Conservation (phyloP, 2,113 vertebrate genomes). For the Vimba vimba region DNA sequence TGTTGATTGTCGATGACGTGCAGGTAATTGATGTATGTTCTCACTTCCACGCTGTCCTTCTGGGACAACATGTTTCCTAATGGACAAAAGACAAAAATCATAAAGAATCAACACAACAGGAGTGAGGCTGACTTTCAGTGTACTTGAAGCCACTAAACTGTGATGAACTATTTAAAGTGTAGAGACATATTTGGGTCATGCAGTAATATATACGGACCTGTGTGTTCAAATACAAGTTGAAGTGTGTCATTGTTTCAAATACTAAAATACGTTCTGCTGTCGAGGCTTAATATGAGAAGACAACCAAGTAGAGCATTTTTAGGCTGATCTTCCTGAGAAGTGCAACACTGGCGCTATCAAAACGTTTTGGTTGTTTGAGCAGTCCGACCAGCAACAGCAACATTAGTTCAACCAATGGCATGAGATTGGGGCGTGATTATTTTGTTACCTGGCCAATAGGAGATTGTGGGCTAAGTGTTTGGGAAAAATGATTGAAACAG, state of each 20-base stretch:
- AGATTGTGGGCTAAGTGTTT: neutral
- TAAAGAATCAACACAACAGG: neutral
- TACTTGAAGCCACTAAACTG: neutral
- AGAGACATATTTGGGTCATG: constrained; percentile 11
- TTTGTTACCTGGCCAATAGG: neutral
- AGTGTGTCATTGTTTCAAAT: neutral
- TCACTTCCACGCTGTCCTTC: constrained; percentile 90
- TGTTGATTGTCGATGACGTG: constrained; percentile 97
- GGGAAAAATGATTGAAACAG: neutral
- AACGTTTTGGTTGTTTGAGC: neutral
- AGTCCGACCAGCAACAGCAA: constrained; percentile 7
- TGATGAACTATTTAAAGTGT: neutral
- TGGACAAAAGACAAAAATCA: neutral
- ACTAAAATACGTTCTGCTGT: neutral
- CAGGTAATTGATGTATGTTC: constrained; percentile 85
- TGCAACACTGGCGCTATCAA: neutral
- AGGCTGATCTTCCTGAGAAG: neutral
- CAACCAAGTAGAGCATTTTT: neutral
- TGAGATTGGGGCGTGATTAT: neutral
- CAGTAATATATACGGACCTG: neutral
- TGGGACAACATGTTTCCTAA: constrained; percentile 83
- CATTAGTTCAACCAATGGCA: neutral
- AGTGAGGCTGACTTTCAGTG: neutral
- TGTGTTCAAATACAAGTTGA: neutral
- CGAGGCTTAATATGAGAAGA: neutral